phyloP scores from a whole-genome alignment of 2,797 vertebrate genomes.

The Sebastes dallii region DNA sequence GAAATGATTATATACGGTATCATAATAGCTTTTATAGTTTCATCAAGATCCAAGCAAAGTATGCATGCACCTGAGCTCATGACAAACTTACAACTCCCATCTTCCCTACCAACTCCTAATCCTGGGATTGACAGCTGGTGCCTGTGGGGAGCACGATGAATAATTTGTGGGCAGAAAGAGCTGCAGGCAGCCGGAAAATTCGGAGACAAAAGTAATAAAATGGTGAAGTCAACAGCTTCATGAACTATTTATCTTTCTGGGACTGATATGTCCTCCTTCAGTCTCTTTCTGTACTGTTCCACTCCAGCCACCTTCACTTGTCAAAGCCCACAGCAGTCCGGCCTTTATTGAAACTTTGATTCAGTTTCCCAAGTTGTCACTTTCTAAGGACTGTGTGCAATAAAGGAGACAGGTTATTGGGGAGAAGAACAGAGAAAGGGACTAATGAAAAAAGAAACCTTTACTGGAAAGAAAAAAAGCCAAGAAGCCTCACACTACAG shows the following conservation, averaged over 20 bases:
- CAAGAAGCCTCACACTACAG: conserved; percentile 23
- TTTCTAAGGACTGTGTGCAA: conserved; percentile 80
- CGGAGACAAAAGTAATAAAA: conserved; percentile 80
- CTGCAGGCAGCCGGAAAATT: conserved; percentile 71
- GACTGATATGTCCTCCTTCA: conserved; percentile 73
- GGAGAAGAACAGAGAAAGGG: conserved; percentile 51
- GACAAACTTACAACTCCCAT: conserved; percentile 44
- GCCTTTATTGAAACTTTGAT: conserved; percentile 83
- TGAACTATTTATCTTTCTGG: conserved; percentile 81
- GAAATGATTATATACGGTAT: neutral
- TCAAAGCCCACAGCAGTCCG: conserved; percentile 76
- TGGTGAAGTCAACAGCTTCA: conserved; percentile 79
- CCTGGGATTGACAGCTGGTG: conserved; percentile 62
- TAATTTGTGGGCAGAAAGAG: conserved; percentile 69
- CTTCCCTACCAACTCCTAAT: conserved; percentile 31
- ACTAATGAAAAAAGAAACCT: conserved; percentile 72
- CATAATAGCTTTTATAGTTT: neutral
- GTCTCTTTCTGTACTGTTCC: conserved; percentile 59
- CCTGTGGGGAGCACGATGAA: conserved; percentile 61
- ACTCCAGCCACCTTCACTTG: conserved; percentile 71
- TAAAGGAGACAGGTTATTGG: conserved; percentile 80
- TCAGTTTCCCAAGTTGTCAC: conserved; percentile 79
- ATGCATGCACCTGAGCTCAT: conserved; percentile 34
- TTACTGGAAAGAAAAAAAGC: conserved; percentile 48
- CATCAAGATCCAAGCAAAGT: neutral